Evolutionary conservation across 2,888 invertebrate genomes (phyloP).

Genomic region (Frankliniella intonsa): DNA sequence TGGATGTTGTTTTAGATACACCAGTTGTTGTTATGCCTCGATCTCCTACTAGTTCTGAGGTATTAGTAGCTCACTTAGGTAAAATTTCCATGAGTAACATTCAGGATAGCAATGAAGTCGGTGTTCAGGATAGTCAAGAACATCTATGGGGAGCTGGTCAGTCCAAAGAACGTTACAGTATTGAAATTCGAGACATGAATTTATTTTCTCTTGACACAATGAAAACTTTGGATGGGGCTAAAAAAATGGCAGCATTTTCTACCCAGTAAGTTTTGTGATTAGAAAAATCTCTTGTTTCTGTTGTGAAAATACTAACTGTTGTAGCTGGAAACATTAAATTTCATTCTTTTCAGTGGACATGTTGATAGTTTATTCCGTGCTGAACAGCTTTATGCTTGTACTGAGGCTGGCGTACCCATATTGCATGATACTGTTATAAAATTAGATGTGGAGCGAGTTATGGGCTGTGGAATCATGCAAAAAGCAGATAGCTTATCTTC

Average conservation of each 20-base stretch:
- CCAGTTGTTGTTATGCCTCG: slow-evolving; percentile 87
- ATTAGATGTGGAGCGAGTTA: slow-evolving; percentile 56
- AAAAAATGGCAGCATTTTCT: slow-evolving; percentile 38
- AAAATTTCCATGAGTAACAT: slow-evolving; percentile 61
- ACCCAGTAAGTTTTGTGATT: slow-evolving; percentile 45
- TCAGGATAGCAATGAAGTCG: slow-evolving; percentile 22
- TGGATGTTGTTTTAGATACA: slow-evolving; percentile 79
- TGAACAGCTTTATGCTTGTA: slow-evolving; percentile 70
- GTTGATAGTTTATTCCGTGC: slow-evolving; percentile 50
- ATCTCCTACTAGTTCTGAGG: slow-evolving; percentile 69
- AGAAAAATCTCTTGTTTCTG: background rate
- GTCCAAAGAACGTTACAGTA: slow-evolving; percentile 52
- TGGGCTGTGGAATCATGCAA: slow-evolving; percentile 40
- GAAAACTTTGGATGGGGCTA: background rate
- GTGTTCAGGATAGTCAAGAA: slow-evolving; percentile 29
- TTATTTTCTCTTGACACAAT: slow-evolving; percentile 66
- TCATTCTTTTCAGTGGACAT: slow-evolving; percentile 27
- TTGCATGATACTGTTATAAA: slow-evolving; percentile 83
- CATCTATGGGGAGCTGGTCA: slow-evolving; percentile 42
- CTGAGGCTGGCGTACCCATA: slow-evolving; percentile 73
- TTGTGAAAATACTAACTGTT: background rate
- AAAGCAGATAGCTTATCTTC: slow-evolving; percentile 41
- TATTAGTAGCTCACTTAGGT: slow-evolving; percentile 88
- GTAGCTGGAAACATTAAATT: background rate
- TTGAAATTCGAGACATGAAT: slow-evolving; percentile 82